Percentiles rank a stretch among this genome's conserved stretches.
Evolutionary conservation across 2,888 invertebrate genomes (phyloP).

Genomic region (Drosophila emarginata): DNA sequence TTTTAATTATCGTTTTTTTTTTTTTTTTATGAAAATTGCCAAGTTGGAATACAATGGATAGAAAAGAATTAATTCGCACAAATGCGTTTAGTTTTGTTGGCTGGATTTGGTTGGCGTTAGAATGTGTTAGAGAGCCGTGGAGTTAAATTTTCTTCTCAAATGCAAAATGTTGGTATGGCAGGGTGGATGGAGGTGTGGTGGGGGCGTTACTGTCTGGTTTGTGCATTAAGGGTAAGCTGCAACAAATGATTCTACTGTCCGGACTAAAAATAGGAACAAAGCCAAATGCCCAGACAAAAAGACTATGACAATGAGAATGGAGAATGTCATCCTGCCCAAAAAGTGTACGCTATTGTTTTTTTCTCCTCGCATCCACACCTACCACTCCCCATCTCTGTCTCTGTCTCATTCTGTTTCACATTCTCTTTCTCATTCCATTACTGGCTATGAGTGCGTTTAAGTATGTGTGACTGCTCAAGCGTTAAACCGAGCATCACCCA

Average conservation of each 20-base stretch:
- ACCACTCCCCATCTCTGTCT: too few species aligned
- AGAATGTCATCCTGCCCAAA: conserved; percentile 46
- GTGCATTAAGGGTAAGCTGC: conserved; percentile 64
- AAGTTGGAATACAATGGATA: conserved; percentile 3
- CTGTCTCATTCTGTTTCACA: background rate
- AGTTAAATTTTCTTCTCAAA: background rate
- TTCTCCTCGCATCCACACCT: too few species aligned
- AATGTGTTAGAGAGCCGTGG: background rate
- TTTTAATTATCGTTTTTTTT: background rate
- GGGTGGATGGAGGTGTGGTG: background rate
- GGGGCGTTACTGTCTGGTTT: conserved; percentile 11
- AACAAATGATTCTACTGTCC: conserved; percentile 51
- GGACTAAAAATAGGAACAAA: conserved; percentile 35
- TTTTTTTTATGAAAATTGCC: background rate
- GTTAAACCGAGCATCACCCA: conserved; percentile 21
- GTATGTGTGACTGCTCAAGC: conserved; percentile 21
- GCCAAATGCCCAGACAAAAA: conserved; percentile 35
- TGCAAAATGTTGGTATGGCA: background rate
- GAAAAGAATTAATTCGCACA: conserved; percentile 40
- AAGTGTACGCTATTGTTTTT: conserved; percentile 46
- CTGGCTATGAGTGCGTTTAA: conserved; percentile 11
- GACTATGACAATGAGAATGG: conserved; percentile 42
- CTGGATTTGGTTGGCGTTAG: background rate
- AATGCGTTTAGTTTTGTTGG: conserved; percentile 36
- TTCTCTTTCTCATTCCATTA: background rate